These are phyloP conservation scores for Marmota flaviventris DNA, from an alignment of 2,113 vertebrate genomes.

Conservation along the genomic window DNA sequence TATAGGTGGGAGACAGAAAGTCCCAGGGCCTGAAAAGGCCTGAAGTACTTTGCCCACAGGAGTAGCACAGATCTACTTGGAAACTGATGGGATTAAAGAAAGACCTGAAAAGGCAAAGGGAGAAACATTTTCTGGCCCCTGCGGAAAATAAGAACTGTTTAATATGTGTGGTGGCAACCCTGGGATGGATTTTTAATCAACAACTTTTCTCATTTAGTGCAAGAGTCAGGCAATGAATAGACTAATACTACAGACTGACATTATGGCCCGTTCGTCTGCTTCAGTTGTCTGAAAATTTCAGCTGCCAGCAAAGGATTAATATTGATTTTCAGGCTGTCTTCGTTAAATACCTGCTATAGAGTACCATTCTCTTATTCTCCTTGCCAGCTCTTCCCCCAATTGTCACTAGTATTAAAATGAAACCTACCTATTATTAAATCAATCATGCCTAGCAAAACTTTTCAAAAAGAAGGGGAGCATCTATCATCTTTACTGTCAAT, in stretches of 20 bases:
- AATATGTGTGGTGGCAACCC: slow-evolving; percentile 73
- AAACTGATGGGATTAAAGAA: slow-evolving; percentile 62
- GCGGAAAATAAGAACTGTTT: slow-evolving; percentile 78
- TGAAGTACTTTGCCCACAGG: neutral
- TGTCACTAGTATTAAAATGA: slow-evolving; percentile 87
- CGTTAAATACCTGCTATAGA: slow-evolving; percentile 88
- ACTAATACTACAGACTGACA: slow-evolving; percentile 83
- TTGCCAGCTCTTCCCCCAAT: slow-evolving; percentile 80
- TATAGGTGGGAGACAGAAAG: neutral
- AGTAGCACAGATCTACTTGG: neutral
- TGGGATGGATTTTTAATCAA: slow-evolving; percentile 88
- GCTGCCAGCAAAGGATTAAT: slow-evolving; percentile 86
- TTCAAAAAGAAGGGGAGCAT: slow-evolving; percentile 71
- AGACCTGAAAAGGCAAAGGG: slow-evolving; percentile 31
- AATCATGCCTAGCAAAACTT: slow-evolving; percentile 81
- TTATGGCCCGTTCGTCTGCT: slow-evolving; percentile 83
- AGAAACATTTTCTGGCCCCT: slow-evolving; percentile 67
- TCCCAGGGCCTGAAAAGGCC: neutral
- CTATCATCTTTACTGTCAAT: slow-evolving; percentile 78
- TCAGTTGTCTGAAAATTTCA: slow-evolving; percentile 87
- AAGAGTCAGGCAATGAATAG: slow-evolving; percentile 83
- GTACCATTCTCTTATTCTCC: slow-evolving; percentile 80
- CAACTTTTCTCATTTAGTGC: slow-evolving; percentile 84
- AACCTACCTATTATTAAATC: slow-evolving; percentile 87
- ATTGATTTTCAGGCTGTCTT: slow-evolving; percentile 89